Base-by-base conservation (phyloP, 64 coral and sea anemone species). In the Acropora tenuis region DNA sequence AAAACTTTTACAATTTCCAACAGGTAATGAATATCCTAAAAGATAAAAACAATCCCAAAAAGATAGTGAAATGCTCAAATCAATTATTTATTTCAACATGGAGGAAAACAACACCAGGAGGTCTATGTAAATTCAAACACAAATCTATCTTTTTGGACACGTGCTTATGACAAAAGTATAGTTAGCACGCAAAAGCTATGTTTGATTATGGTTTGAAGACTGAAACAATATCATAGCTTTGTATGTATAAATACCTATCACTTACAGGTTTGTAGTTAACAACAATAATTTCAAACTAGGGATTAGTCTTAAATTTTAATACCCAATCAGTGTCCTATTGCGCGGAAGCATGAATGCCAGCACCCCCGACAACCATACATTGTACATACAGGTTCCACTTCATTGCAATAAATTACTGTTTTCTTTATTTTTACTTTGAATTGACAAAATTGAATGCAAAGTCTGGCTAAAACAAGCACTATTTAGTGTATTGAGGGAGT, bases 261-360 rank as follows among this genome's bases (percentile, higher is more conserved):
- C 2, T 55, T 55, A 10, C 48, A 16, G 44, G 13, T 69, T 71
- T 45, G 67, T 69, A 18, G 52, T 55, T 7, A 84, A 48, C 15
- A 9, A 81, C 50, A 50, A 84, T 65, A 69, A 69, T 72, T 47
- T 48, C 3, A 84, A 69, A 69, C 3, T 3, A 12, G 68, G 59
- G 18, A 69, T 84, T 43, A 20, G 30, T 46, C 49, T 84, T 84
- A 48, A 69, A 69, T 18, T 50, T 84, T 71, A 69, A 84, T 69
- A 47, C 68, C 30, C 17, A 18, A 84, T 16, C 82, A 71, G 43
- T 49, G 65, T n/a, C 45, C 82, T 83, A 71, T 72, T 7, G 71
- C 0, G 80, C 41, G 6, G 80, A 41, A 65, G 57, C 30, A 10
- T 48, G 65, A 18, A 8, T 48, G 63, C 46, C 43, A 48, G 65